Base-by-base conservation (phyloP, 2,888 invertebrate genomes). In the Noctua pronuba region DNA sequence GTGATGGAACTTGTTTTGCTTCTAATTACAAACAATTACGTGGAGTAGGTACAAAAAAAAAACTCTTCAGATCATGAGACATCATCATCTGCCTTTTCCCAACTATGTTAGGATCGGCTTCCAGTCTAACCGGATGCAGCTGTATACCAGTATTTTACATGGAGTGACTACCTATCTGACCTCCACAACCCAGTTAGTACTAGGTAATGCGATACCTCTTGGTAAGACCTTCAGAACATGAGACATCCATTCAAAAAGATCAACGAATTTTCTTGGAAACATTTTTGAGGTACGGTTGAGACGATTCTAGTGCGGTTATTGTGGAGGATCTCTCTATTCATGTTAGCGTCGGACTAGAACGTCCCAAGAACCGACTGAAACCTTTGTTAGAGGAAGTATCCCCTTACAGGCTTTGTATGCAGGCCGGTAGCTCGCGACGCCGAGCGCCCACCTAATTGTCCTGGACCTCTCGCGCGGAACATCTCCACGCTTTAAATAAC, bases 341-440 rank as follows among this genome's bases (percentile, higher is more conserved):
- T 87, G 83, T 85, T 88, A 88, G 87, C 86, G 87, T 87, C 88
- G 86, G 89, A 92, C 91, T 91, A 92, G 92, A 91, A 90, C 90
- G 92, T 92, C 92, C 91, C 92, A 94, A 95, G 93, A 92, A 92
- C 77, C 88, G 89, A 88, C 92, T 93, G 91, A 91, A 92, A 91
- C 94, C 93, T 92, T 94, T 95, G 96, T 95, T 93, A 93, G 92
- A 95, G 95, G 96, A 95, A 96, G 95, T 96, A 96, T 96, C 96
- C 90, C 90, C 94, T 96, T 96, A 95, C 96, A 91, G 82, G 92
- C 95, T 95, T 96, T 96, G 96, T 96, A 90, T 90, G 90, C 86
- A 91, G 87, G 88, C 90, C 89, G 92, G 92, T 92, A 90, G 88
- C 92, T 91, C 87, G 89, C 89, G 90, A 91, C 95, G 94, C 94